Percentiles rank a stretch among this genome's conserved stretches.
Conservation (phyloP, 2,888 invertebrate genomes). For the Lampropteryx suffumata region DNA sequence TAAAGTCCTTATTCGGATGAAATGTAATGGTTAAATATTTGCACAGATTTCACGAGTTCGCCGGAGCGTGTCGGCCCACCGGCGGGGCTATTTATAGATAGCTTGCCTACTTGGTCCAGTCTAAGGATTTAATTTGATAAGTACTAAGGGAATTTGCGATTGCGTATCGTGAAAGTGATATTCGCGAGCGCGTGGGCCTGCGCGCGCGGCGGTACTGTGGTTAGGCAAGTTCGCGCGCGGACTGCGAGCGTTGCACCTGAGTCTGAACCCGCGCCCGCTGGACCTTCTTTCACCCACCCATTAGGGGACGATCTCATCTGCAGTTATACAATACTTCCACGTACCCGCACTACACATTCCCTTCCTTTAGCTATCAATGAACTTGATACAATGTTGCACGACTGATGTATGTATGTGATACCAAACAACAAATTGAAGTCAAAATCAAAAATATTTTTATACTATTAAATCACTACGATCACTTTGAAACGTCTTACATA, state of each 20-base stretch:
- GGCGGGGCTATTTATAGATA: conserved; percentile 58
- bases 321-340: conserved; percentile 22
- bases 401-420: no score
- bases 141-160: conserved; percentile 44
- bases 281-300: conserved; percentile 38
- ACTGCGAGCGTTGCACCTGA: conserved; percentile 71
- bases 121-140: conserved; percentile 57
- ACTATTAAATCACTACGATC: no score
- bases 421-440: no score
- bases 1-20: conserved; percentile 50
- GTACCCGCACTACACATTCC: conserved; percentile 38
- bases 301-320: conserved; percentile 29
- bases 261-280: conserved; percentile 45
- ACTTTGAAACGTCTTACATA: no score
- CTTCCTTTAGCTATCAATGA: conserved; percentile 23
- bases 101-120: conserved; percentile 34
- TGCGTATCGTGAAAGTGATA: conserved; percentile 58
- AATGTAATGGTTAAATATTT: conserved; percentile 49
- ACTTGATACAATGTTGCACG: no score
- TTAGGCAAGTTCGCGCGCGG: conserved; percentile 31
- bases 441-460: no score
- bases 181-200: conserved; percentile 74
- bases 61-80: conserved; percentile 40
- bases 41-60: conserved; percentile 53
- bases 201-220: conserved; percentile 73